Evolutionary conservation across 2,888 invertebrate genomes (phyloP).

Genomic region (Isotomurus palustris): DNA sequence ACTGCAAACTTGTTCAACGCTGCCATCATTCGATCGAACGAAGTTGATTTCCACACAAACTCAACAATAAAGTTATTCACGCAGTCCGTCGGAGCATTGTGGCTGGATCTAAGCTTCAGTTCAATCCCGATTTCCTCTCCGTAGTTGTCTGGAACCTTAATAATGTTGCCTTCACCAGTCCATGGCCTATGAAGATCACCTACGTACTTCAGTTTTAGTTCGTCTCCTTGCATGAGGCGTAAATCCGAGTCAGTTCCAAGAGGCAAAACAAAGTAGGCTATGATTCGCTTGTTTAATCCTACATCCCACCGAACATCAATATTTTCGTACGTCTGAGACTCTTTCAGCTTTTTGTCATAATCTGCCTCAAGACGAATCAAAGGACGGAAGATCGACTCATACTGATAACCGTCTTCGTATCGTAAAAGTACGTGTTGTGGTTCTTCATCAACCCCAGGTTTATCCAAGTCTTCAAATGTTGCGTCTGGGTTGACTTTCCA

Average conservation of each 20-base stretch:
- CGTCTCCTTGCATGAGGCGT: slow-evolving; percentile 99
- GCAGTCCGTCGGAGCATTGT: slow-evolving; percentile 88
- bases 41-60: slow-evolving; percentile 98
- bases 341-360: slow-evolving; percentile 95
- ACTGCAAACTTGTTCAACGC: slow-evolving; percentile 92
- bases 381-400: slow-evolving; percentile 96
- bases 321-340: slow-evolving; percentile 96
- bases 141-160: slow-evolving; percentile 90
- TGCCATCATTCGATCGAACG: slow-evolving; percentile 95
- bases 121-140: slow-evolving; percentile 98
- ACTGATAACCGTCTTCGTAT: slow-evolving; percentile 98
- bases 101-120: slow-evolving; percentile 69
- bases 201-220: slow-evolving; percentile 82
- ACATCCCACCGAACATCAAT: slow-evolving; percentile 99
- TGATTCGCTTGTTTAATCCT: slow-evolving; percentile 94
- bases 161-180: slow-evolving; percentile 97
- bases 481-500: slow-evolving; percentile 99
- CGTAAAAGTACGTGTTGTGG: slow-evolving; percentile 80
- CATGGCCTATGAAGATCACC: slow-evolving; percentile 91
- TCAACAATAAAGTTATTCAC: slow-evolving; percentile 95
- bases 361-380: slow-evolving; percentile 96
- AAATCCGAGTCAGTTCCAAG: slow-evolving; percentile 91
- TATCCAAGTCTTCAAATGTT: slow-evolving; percentile 95
- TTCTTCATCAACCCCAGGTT: slow-evolving; percentile 96
- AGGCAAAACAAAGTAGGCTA: slow-evolving; percentile 94